These are phyloP conservation scores for Amphilophus citrinellus DNA, from an alignment of 2,113 vertebrate species.

Conservation along the genomic window DNA sequence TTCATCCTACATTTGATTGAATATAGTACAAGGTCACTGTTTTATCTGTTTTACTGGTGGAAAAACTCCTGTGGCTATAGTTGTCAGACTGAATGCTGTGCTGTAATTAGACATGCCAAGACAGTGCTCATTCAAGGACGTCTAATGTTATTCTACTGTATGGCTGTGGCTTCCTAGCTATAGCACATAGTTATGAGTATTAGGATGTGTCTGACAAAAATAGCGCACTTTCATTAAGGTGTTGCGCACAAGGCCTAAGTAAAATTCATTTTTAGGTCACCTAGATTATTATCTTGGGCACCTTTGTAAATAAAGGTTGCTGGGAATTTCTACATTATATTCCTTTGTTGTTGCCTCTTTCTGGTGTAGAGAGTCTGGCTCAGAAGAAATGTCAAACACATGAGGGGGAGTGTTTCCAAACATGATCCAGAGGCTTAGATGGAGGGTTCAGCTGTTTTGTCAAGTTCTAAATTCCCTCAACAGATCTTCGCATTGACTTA, in stretches of 20 bases:
- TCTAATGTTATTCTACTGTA: constrained; percentile 42
- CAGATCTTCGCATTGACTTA: constrained; percentile 72
- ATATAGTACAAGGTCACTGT: background rate
- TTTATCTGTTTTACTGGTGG: background rate
- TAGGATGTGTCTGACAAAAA: background rate
- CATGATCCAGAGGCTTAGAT: constrained; percentile 63
- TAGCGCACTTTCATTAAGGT: background rate
- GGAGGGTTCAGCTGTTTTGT: constrained; percentile 77
- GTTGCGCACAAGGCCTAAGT: background rate
- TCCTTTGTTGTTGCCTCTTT: constrained; percentile 21
- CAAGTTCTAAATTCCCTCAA: constrained; percentile 74
- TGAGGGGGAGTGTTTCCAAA: constrained; percentile 49
- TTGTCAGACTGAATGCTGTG: constrained; percentile 19
- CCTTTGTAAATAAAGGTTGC: background rate
- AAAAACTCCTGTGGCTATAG: constrained; percentile 2
- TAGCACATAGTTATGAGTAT: background rate
- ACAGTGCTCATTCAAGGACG: constrained; percentile 64
- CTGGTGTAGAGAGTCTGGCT: constrained; percentile 33
- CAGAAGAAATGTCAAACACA: constrained; percentile 55
- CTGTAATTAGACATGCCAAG: constrained; percentile 55
- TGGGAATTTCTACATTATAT: background rate
- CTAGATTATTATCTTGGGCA: background rate
- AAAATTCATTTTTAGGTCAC: background rate
- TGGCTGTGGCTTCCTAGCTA: constrained; percentile 18
- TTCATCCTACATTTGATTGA: background rate